Evolutionary conservation across 2,797 vertebrate genomes (phyloP).

Genomic region (Onychomys leucogaster): DNA sequence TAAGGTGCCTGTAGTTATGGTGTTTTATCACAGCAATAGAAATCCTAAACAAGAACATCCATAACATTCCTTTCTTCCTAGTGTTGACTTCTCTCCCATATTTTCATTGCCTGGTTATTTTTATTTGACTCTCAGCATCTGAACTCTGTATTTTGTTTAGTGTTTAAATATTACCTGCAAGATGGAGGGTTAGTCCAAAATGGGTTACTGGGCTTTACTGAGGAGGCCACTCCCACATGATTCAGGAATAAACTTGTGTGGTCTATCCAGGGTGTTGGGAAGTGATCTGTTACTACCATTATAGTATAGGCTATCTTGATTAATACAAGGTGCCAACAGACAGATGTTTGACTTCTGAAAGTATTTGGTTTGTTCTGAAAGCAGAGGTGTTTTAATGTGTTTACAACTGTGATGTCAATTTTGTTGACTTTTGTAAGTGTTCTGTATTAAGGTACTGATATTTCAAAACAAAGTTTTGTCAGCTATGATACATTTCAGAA

Average conservation of each 20-base stretch:
- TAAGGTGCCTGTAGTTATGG: neutral
- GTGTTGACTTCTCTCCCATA: neutral
- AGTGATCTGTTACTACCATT: neutral
- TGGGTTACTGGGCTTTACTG: neutral
- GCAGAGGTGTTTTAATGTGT: slow-evolving; percentile 12
- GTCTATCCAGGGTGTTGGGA: neutral
- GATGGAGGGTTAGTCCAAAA: neutral
- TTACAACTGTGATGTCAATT: neutral
- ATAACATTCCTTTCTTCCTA: neutral
- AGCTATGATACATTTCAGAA: slow-evolving; percentile 18
- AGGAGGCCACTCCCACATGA: neutral
- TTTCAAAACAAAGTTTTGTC: slow-evolving; percentile 30
- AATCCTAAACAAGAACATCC: neutral
- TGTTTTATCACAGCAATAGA: neutral
- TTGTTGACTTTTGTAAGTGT: slow-evolving; percentile 18
- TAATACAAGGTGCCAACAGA: neutral
- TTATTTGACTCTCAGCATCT: neutral
- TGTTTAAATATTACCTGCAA: neutral
- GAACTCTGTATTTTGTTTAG: neutral
- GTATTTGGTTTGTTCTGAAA: slow-evolving; percentile 34
- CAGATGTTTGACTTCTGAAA: slow-evolving; percentile 22
- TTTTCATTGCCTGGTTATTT: neutral
- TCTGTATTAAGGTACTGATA: neutral
- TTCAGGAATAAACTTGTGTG: neutral
- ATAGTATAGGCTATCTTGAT: neutral